Evolutionary conservation across 2,888 invertebrate genomes (phyloP), one percentile per base, ranked within the genome.

Genomic region (Scelioninae gen. 1): DNA sequence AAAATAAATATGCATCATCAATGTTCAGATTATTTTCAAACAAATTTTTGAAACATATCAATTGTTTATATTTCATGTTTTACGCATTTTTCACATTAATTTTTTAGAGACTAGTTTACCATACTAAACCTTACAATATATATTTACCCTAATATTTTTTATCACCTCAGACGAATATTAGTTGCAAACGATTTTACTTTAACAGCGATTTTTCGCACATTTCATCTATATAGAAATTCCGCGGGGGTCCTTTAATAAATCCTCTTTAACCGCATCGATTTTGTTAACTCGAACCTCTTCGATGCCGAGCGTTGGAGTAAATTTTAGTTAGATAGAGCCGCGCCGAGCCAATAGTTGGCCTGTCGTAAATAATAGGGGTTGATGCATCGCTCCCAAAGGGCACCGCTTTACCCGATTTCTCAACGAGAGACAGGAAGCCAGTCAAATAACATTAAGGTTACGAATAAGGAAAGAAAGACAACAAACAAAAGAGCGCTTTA

Each of bases 341-440:
- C 78, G 81, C 80, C 34, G 81, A 86, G 85, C 87, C 88, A 87
- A 88, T 89, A 88, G 89, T 88, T 87, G 87, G 86, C 81, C 87
- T 87, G 86, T 86, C 87, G 81, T 74, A 86, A 86, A 86, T 91
- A 91, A 91, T 90, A 86, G 88, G 87, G 87, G 84, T 89, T 91
- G 91, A 91, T 90, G 88, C 88, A 92, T 91, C 86, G 89, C 86
- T 89, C 89, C 90, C 89, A 83, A 65, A 87, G 86, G 87, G 86
- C 87, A 74, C 69, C 84, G 80, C 81, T 83, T 63, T 82, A 77
- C 78, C 85, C 82, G 78, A 85, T 83, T 86, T 87, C 82, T 84
- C 82, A 60, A 62, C 76, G 60, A 71, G 77, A 80, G 68, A 72
- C 60, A 60, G 76, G 40, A 47, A 69, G 58, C 53, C 34, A 74